Conservation (phyloP, 2,888 invertebrate genomes). For the Proisotoma minuta region DNA sequence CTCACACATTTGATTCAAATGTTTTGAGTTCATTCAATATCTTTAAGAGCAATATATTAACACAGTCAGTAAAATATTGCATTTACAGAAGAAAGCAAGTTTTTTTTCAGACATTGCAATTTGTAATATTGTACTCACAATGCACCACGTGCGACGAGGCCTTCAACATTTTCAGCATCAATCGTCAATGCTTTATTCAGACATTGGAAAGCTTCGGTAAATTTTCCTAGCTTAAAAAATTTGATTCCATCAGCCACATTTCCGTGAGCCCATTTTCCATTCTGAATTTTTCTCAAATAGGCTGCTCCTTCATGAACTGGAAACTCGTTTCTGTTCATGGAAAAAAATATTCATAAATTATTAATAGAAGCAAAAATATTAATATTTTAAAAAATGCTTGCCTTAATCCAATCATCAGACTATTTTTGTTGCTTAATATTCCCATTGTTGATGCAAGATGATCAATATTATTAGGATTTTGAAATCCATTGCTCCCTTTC, state of each 20-base stretch:
- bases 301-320: constrained; percentile 74
- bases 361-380: background rate
- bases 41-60: too few relatives aligned
- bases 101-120: too few relatives aligned
- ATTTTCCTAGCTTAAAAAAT: constrained; percentile 86
- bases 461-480: constrained; percentile 82
- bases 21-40: too few relatives aligned
- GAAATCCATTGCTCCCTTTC: constrained; percentile 76
- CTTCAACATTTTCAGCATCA: constrained; percentile 86
- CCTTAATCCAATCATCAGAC: constrained; percentile 67
- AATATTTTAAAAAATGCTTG: constrained; percentile 49
- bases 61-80: too few relatives aligned
- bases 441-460: constrained; percentile 72
- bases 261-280: constrained; percentile 88
- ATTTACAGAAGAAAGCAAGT: too few relatives aligned
- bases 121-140: constrained; percentile 60
- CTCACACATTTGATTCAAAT: too few relatives aligned
- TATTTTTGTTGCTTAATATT: constrained; percentile 64
- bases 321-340: constrained; percentile 62
- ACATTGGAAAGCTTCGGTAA: constrained; percentile 91
- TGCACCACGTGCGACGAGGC: constrained; percentile 84
- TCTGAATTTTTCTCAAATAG: constrained; percentile 81
- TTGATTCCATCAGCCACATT: constrained; percentile 93
- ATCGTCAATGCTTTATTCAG: constrained; percentile 88
- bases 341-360: background rate